These are phyloP conservation scores for Parazoanthus atlanticus DNA, from an alignment of 92 coral and sea anemone genomes.

Conservation along the genomic window DNA sequence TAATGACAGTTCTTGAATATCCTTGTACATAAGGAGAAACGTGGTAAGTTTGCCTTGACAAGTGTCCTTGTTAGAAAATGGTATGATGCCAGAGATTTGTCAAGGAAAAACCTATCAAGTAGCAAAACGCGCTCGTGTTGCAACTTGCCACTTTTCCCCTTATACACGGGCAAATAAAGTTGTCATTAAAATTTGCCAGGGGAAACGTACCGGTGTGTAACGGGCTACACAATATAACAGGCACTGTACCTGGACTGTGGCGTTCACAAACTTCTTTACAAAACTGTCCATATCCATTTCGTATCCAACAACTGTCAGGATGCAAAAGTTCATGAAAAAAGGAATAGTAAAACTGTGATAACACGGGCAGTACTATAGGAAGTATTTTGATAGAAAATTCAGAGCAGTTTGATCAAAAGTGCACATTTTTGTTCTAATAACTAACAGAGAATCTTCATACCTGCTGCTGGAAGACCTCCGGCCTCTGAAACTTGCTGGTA, in stretches of 20 bases:
- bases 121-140: no score
- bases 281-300: constrained; percentile 70
- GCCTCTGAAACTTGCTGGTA: constrained; percentile 48
- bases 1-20: no score
- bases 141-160: no score
- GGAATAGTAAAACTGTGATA: neutral
- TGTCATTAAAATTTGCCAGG: no score
- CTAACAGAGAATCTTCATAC: constrained; percentile 37
- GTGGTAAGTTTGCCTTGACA: no score
- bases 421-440: neutral
- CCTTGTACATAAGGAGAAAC: no score
- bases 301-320: constrained; percentile 68
- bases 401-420: neutral
- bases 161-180: no score
- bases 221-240: no score
- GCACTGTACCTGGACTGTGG: constrained; percentile 61
- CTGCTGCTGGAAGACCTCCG: constrained; percentile 60
- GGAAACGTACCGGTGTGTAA: no score
- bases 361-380: neutral
- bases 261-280: constrained; percentile 47
- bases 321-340: neutral
- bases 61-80: no score
- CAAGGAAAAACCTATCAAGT: no score
- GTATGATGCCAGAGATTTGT: no score
- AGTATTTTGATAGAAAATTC: neutral